These are phyloP conservation scores for Clinocottus analis DNA, from an alignment of 2,113 vertebrate species.

Conservation along the genomic window DNA sequence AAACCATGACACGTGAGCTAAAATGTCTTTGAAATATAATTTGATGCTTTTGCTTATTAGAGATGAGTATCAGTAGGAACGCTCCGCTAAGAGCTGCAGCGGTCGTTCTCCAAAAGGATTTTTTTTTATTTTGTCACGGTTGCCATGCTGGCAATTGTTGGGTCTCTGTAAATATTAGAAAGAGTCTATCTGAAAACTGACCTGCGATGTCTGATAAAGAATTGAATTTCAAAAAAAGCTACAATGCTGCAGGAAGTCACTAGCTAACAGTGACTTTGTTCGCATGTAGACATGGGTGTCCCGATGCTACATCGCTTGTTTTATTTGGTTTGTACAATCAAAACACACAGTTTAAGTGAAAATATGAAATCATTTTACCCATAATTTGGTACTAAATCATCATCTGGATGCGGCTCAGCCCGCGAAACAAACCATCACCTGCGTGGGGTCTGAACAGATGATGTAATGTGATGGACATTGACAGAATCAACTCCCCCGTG, in stretches of 20 bases:
- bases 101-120: slow-evolving; percentile 1
- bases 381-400: slow-evolving; percentile 10
- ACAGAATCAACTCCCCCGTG: slow-evolving; percentile 5
- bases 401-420: neutral
- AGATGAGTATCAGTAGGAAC: neutral
- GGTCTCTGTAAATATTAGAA: neutral
- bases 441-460: neutral
- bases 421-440: slow-evolving; percentile 12
- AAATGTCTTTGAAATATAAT: neutral
- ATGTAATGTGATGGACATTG: slow-evolving; percentile 7
- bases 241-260: neutral
- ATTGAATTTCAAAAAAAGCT: neutral
- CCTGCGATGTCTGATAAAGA: neutral
- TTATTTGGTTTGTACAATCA: slow-evolving; percentile 4
- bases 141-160: neutral
- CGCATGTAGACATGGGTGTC: neutral
- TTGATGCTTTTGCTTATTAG: neutral
- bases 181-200: neutral
- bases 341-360: slow-evolving; percentile 1
- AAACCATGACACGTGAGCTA: neutral
- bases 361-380: neutral
- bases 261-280: neutral
- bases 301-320: neutral
- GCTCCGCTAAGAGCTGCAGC: neutral
- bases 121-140: neutral